These are phyloP conservation scores for Acronicta psi DNA, from an alignment of 2,888 invertebrate species.

Conservation along the genomic window DNA sequence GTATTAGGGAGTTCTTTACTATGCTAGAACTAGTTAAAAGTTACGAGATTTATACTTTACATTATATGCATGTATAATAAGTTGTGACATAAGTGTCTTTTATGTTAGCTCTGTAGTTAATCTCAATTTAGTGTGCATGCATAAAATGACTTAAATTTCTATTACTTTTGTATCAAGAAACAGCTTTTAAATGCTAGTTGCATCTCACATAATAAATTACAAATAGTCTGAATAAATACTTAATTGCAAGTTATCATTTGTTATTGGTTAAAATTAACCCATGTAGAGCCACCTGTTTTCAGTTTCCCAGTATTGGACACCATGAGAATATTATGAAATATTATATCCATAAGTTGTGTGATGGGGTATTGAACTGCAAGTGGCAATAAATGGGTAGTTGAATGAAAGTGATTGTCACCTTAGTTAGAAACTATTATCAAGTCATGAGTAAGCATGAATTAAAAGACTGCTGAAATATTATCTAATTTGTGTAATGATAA, in stretches of 20 bases:
- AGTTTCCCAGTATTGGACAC: neutral
- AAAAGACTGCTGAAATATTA: conserved; percentile 1
- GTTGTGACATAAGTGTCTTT: neutral
- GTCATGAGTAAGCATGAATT: neutral
- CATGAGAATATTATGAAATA: neutral
- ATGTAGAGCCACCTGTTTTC: neutral
- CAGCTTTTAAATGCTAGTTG: conserved; percentile 30
- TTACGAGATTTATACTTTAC: conserved; percentile 31
- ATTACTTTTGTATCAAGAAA: conserved; percentile 34
- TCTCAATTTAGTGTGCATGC: conserved; percentile 31
- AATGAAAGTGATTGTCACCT: conserved; percentile 20
- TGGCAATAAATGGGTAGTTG: too few species aligned
- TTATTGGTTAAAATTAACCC: conserved; percentile 3
- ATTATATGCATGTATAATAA: conserved; percentile 31
- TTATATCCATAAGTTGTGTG: neutral
- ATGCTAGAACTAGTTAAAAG: conserved; percentile 27
- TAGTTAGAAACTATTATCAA: neutral
- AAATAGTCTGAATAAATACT: conserved; percentile 39
- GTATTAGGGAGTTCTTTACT: conserved; percentile 35
- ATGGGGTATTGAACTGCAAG: neutral
- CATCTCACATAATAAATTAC: conserved; percentile 27
- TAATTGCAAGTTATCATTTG: conserved; percentile 25
- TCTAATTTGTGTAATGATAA: neutral
- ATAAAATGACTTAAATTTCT: conserved; percentile 37
- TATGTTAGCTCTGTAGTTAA: neutral